Conservation (phyloP, 30 jellyfish, hydroid and myxozoan genomes). For the Aurelia aurita complex sp. Pacific region DNA sequence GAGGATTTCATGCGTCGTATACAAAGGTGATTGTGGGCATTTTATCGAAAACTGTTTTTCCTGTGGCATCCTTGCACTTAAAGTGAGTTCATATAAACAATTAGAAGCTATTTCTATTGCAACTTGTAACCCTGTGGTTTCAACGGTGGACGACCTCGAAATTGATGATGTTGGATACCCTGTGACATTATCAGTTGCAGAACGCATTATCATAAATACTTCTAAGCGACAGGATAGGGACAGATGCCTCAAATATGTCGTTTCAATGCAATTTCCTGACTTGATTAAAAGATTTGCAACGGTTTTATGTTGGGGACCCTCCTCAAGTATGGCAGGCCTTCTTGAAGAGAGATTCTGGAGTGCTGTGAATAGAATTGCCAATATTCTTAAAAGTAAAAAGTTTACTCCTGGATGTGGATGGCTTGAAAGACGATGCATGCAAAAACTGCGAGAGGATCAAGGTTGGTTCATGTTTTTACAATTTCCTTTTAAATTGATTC, state of each 20-base stretch:
- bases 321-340: conserved; percentile 1
- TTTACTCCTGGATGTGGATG: conserved; percentile 32
- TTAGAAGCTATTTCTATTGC: conserved; percentile 35
- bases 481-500: too few species aligned
- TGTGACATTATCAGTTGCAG: conserved; percentile 7
- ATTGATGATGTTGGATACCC: conserved; percentile 22
- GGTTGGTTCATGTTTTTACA: neutral
- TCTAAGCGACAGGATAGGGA: too few species aligned
- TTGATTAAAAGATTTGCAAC: conserved; percentile 1
- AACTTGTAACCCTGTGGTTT: conserved; percentile 36
- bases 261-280: conserved; percentile 2
- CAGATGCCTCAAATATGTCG: neutral
- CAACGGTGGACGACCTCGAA: conserved; percentile 26
- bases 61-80: conserved; percentile 13
- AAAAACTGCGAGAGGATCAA: neutral
- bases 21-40: conserved; percentile 30
- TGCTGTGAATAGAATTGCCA: conserved; percentile 20
- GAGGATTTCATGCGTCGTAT: conserved; percentile 26
- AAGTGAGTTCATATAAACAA: conserved; percentile 8
- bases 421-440: conserved; percentile 27
- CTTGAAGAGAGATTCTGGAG: conserved; percentile 42
- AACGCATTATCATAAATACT: neutral
- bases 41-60: conserved; percentile 5
- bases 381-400: conserved; percentile 13
- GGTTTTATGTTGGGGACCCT: conserved; percentile 31